Evolutionary conservation across 1,140 invertebrate species (phyloP).

Genomic region (Zophobas morio): DNA sequence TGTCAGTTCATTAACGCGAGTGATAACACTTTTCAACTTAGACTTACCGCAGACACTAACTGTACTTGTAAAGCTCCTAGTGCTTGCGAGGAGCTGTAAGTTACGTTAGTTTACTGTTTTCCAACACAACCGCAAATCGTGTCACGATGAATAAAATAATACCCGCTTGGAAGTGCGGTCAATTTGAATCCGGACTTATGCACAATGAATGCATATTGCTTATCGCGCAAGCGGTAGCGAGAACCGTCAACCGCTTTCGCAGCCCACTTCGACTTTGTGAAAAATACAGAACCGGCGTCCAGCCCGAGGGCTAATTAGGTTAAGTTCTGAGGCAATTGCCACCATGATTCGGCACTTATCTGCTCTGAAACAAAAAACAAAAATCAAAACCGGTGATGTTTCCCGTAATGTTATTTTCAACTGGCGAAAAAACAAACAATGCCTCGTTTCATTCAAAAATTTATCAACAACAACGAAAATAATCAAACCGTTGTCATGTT

Average conservation of each 20-base stretch:
- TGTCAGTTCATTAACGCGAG: conserved; percentile 30
- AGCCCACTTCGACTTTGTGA: too few species aligned
- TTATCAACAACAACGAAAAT: too few species aligned
- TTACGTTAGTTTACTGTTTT: conserved; percentile 28
- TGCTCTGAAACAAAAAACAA: too few species aligned
- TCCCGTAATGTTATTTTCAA: too few species aligned
- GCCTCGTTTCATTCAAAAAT: too few species aligned
- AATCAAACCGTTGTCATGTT: too few species aligned
- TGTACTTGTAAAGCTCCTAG: conserved; percentile 27
- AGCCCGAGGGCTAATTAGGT: too few species aligned
- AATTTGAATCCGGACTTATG: conserved; percentile 15
- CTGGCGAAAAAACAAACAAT: too few species aligned
- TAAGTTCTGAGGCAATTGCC: too few species aligned
- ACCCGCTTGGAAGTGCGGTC: conserved; percentile 6
- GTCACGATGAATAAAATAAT: conserved; percentile 32
- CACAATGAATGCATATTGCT: conserved; percentile 4
- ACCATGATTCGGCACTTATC: too few species aligned
- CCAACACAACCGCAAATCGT: conserved; percentile 23
- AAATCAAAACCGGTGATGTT: too few species aligned
- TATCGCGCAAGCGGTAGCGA: background rate
- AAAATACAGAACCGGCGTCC: too few species aligned
- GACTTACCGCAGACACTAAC: conserved; percentile 34
- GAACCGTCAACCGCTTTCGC: background rate
- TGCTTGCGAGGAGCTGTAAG: conserved; percentile 24
- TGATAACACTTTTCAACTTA: conserved; percentile 39